Percentiles rank a stretch among this genome's conserved stretches.
Evolutionary conservation across 2,113 vertebrate genomes (phyloP).

Genomic region (Atrichornis clamosus): DNA sequence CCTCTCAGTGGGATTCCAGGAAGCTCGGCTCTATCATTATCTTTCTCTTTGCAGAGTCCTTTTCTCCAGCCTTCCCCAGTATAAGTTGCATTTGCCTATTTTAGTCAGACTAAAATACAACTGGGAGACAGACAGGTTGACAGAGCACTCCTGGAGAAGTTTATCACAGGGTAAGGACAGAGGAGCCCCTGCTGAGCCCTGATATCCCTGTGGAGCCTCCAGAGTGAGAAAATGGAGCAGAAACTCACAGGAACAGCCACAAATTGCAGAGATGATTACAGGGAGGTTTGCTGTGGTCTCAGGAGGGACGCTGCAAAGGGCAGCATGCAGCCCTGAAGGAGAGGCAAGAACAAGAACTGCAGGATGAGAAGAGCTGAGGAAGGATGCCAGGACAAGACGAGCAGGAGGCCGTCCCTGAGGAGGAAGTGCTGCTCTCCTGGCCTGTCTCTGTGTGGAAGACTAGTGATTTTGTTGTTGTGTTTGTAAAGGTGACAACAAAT

Average conservation of each 20-base stretch:
- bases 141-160: background rate
- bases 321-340: background rate
- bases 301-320: background rate
- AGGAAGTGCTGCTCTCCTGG: background rate
- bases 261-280: background rate
- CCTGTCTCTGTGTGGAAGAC: constrained; percentile 84
- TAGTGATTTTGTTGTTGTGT: constrained; percentile 90
- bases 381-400: background rate
- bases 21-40: background rate
- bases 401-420: background rate
- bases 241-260: background rate
- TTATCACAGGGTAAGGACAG: background rate
- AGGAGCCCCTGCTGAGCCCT: constrained; percentile 9
- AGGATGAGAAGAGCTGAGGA: background rate
- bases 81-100: background rate
- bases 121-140: background rate
- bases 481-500: constrained; percentile 80
- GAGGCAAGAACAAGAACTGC: background rate
- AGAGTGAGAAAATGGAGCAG: background rate
- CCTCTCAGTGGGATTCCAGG: background rate
- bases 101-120: background rate
- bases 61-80: background rate
- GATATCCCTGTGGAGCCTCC: background rate
- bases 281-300: background rate
- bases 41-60: background rate